Evolutionary conservation across 35 echinoderm and acorn worm genomes (phyloP), one percentile per base, ranked within the genome.

Genomic region (Apostichopus parvimensis): DNA sequence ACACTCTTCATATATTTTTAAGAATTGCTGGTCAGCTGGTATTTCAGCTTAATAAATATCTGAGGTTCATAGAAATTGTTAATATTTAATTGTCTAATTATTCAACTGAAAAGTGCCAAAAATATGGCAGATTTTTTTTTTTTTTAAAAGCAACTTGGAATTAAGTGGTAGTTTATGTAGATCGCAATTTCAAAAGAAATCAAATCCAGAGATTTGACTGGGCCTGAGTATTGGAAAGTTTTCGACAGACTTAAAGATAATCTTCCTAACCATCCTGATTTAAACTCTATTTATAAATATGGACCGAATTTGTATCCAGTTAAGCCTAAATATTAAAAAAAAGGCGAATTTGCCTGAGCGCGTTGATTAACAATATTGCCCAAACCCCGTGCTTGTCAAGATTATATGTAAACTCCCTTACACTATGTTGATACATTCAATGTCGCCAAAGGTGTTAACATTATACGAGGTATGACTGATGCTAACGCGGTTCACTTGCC

Each of bases 91-190:
- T 28, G 77, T 79, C 77, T 79, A 79, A 15, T 79, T 79, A 79
- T 79, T 79, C 77, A 22, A 79, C 14, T 79, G 77, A 79, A 79
- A 79, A 79, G 77, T 79, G 77, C 77, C 34, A 79, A 79, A 85
- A 85, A 85, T 85, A 85, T 85, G 56, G 52, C 45, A 59, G 56
- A 85, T 59, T 85, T 85, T 56, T 28, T 28, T n/a, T 25, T 28
- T 28, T 28, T 28, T 28, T 28, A 28, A 84, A 59, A 59, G 18
- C 61, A 59, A 62, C 83, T 87, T 62, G 83, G 83, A 62, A 87
- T 87, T 87, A 54, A 87, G 22, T 87, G 83, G 83, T 60, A 20
- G 57, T 57, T 87, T 87, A 60, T 87, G 83, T 87, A 18, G 83
- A 87, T 87, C 14, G 61, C 17, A 68, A 87, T 68, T 45, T 87